Conservation (phyloP, 2,797 vertebrate species). For the Galago senegalensis region DNA sequence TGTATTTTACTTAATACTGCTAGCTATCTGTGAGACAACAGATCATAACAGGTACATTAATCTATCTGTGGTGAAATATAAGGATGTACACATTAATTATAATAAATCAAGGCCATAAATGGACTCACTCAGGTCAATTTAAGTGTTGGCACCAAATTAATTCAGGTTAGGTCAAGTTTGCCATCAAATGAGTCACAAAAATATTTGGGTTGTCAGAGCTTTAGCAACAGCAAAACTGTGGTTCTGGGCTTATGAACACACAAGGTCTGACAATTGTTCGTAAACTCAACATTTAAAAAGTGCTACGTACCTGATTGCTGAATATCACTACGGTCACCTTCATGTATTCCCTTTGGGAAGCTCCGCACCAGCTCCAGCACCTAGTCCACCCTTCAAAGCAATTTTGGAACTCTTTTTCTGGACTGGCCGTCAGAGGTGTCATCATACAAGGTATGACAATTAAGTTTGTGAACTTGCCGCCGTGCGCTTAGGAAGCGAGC, state of each 20-base stretch:
- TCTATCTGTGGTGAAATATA: not conserved
- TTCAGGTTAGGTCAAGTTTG: constrained; percentile 1
- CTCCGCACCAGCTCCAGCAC: no score
- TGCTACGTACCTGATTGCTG: no score
- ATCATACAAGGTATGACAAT: no score
- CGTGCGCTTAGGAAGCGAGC: no score
- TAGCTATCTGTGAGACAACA: not conserved
- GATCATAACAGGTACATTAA: not conserved
- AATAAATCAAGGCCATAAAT: not conserved
- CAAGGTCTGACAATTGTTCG: no score
- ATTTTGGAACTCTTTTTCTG: no score
- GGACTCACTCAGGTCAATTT: not conserved
- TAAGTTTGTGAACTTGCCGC: no score
- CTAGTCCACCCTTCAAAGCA: no score
- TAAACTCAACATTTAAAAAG: no score
- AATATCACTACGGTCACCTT: no score
- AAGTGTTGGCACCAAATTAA: not conserved
- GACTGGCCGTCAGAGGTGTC: no score
- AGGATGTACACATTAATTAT: not conserved
- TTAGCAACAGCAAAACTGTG: not conserved
- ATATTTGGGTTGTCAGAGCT: not conserved
- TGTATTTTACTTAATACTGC: not conserved
- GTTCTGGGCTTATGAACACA: not conserved
- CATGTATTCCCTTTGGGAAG: no score
- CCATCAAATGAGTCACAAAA: not conserved